Base-by-base conservation (phyloP, 2,888 invertebrate species). In the Mactromeris polynyma region DNA sequence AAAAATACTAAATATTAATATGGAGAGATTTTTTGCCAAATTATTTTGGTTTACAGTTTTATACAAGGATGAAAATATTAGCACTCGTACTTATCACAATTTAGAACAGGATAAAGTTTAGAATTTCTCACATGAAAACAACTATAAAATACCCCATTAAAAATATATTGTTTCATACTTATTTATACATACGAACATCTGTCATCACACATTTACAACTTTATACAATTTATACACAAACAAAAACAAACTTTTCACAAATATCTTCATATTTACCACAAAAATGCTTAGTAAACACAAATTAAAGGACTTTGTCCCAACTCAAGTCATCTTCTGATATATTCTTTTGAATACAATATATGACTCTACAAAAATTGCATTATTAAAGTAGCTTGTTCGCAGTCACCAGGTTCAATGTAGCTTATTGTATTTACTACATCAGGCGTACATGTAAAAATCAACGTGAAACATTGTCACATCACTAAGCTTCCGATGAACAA, bases 1-100 rank as follows among this genome's bases (percentile, higher is more conserved):
- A 73, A 73, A 58, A 36, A 36, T 36, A 73, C 26, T 33, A 33
- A 73, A 36, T 14, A 73, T 36, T 36, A 33, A 69, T 26, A 73
- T 26, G 36, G 0, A 19, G 19, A 73, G 36, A 73, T 73, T 73
- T 73, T 73, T 33, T 14, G 19, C 33, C 33, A 73, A 73, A 36
- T 33, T 0, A 14, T 17, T 73, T 33, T 31, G 33, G 33, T 33
- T 69, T 73, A 26, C 4, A 64, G 58, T 73, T 73, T 73, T 73
- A 33, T 73, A 73, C 73, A 73, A 33, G 11, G 19, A 83, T 42
- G 73, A 84, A 84, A 36, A 40, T 78, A 54, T 26, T 84, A 84
- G 84, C 84, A 84, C 84, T 84, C 77, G 33, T 51, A 84, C 42
- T 84, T 84, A 84, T 84, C 84, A 84, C 84, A 84, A 69, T 7